A percentile compares a stretch with the other conserved stretches of the same genome.
Conservation (phyloP, 1,140 invertebrate genomes). For the Vollenhovia emeryi region DNA sequence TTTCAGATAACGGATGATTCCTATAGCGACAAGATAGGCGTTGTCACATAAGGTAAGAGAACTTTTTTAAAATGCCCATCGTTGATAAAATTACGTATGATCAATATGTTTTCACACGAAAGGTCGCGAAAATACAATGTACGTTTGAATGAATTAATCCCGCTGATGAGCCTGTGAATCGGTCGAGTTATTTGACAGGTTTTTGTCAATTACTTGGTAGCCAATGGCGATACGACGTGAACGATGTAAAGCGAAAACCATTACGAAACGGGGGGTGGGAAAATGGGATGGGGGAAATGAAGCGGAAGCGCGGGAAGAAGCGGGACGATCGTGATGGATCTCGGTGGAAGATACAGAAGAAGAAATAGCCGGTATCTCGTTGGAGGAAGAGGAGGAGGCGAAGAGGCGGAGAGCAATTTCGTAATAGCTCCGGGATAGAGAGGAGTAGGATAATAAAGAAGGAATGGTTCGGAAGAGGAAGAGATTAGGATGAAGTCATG, state of each 20-base stretch:
- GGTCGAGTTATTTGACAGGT: slow-evolving; percentile 67
- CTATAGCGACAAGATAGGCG: slow-evolving; percentile 38
- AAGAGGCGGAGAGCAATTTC: slow-evolving; percentile 16
- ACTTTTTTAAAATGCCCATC: slow-evolving; percentile 34
- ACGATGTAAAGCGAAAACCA: slow-evolving; percentile 41
- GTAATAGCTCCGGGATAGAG: slow-evolving; percentile 35
- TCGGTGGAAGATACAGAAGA: slow-evolving; percentile 56
- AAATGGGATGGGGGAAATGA: slow-evolving; percentile 29
- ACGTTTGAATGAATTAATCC: slow-evolving; percentile 12
- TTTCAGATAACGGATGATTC: slow-evolving; percentile 47
- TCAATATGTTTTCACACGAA: slow-evolving; percentile 44
- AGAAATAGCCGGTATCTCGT: slow-evolving; percentile 29
- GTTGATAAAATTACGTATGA: slow-evolving; percentile 24
- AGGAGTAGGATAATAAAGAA: slow-evolving; percentile 38
- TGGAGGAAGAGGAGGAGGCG: background rate
- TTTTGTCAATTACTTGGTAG: slow-evolving; percentile 81
- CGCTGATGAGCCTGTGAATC: slow-evolving; percentile 10
- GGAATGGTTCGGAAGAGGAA: slow-evolving; percentile 48
- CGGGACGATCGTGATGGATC: slow-evolving; percentile 56
- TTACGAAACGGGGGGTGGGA: slow-evolving; percentile 13
- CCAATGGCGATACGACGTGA: slow-evolving; percentile 68
- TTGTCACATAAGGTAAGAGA: slow-evolving; percentile 20
- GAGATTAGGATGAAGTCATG: slow-evolving; percentile 58
- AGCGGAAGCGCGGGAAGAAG: slow-evolving; percentile 30
- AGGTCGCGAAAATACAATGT: slow-evolving; percentile 13